phyloP scores from a whole-genome alignment of 1,140 invertebrate genomes.

The Hormaphis cornu region DNA sequence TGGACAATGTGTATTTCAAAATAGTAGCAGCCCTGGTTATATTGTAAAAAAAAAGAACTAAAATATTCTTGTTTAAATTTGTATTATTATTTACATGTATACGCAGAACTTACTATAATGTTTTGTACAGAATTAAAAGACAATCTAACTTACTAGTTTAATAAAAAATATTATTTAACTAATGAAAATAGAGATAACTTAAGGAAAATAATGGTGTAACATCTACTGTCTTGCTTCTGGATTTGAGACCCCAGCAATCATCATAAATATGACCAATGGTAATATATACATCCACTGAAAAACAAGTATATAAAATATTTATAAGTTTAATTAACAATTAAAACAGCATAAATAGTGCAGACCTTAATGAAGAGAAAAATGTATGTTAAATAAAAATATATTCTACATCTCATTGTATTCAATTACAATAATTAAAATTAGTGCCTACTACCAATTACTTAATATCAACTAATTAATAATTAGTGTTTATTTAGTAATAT shows the following conservation, averaged over 20 bases:
- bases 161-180: not conserved
- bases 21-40: conserved; percentile 35
- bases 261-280: conserved; percentile 71
- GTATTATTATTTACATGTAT: too few relatives aligned
- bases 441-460: too few relatives aligned
- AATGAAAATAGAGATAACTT: not conserved
- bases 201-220: not conserved
- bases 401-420: too few relatives aligned
- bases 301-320: too few relatives aligned
- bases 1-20: conserved; percentile 64
- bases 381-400: too few relatives aligned
- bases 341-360: not conserved
- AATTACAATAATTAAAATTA: too few relatives aligned
- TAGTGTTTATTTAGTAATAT: too few relatives aligned
- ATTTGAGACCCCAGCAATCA: conserved; percentile 72
- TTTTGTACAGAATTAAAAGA: not conserved
- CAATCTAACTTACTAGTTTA: not conserved
- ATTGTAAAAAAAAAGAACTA: not conserved
- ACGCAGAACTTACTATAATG: not conserved
- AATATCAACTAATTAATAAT: too few relatives aligned
- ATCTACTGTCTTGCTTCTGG: conserved; percentile 50
- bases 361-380: not conserved
- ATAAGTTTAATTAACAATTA: too few relatives aligned
- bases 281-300: conserved; percentile 87
- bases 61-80: not conserved